Percentiles rank a stretch among this genome's conserved stretches.
phyloP scores from a whole-genome alignment of 2,113 vertebrate genomes.

The Gambusia affinis region DNA sequence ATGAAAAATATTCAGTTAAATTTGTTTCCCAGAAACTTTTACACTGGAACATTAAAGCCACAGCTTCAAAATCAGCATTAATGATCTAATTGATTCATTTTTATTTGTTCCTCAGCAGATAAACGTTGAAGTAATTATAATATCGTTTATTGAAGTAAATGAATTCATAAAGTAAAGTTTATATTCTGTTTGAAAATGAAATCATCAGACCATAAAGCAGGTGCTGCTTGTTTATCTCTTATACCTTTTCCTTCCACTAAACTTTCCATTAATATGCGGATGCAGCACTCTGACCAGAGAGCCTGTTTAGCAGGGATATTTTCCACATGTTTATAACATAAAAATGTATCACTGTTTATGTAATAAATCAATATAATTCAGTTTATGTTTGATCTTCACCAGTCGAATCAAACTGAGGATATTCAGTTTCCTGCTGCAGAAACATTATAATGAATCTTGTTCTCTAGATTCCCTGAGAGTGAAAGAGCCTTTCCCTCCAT shows the following conservation, averaged over 20 bases:
- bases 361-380: not conserved
- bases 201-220: not conserved
- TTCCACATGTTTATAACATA: not conserved
- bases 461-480: not conserved
- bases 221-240: too few species aligned
- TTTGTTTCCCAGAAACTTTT: too few species aligned
- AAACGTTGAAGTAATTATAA: not conserved
- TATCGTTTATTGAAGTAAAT: not conserved
- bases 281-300: too few species aligned
- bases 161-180: not conserved
- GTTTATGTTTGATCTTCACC: too few species aligned
- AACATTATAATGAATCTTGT: not conserved
- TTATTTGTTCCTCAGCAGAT: too few species aligned
- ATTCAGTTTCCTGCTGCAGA: not conserved
- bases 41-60: too few species aligned
- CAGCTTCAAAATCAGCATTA: too few species aligned
- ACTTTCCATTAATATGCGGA: not conserved
- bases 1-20: too few species aligned
- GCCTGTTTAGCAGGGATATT: not conserved
- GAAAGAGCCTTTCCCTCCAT: conserved; percentile 51
- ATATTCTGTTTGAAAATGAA: not conserved
- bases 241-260: not conserved
- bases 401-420: too few species aligned
- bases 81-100: too few species aligned
- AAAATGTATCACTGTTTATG: not conserved